Percentiles rank a stretch among this genome's conserved stretches.
phyloP scores from a whole-genome alignment of 2,888 invertebrate genomes.

The Catocala fraxini region DNA sequence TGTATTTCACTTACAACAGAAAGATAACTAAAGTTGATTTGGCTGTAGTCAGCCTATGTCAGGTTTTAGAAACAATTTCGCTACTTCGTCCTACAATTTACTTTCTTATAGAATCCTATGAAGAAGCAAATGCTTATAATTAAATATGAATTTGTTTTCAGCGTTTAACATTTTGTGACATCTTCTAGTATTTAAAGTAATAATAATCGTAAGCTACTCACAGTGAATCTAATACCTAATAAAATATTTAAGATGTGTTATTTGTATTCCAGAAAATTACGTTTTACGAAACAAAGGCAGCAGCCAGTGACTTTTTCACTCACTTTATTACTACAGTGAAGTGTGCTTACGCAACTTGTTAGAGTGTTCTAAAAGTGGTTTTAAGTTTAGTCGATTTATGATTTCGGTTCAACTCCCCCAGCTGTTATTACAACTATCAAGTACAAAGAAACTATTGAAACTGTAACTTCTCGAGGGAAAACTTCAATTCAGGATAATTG shows the following conservation, averaged over 20 bases:
- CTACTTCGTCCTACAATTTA: too few relatives aligned
- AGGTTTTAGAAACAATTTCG: too few relatives aligned
- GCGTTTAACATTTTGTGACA: too few relatives aligned
- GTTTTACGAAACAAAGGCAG: background rate
- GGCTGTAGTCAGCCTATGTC: too few relatives aligned
- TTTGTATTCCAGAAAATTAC: background rate
- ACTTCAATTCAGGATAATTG: slow-evolving; percentile 46
- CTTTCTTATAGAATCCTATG: too few relatives aligned
- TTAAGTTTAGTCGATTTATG: slow-evolving; percentile 43
- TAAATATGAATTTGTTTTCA: too few relatives aligned
- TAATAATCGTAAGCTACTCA: too few relatives aligned
- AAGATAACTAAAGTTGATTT: too few relatives aligned
- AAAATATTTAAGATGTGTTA: background rate
- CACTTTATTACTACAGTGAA: slow-evolving; percentile 1
- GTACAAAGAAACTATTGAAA: slow-evolving; percentile 46
- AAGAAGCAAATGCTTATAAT: too few relatives aligned
- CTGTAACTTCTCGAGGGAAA: slow-evolving; percentile 26
- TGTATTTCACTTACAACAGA: too few relatives aligned
- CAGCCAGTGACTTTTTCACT: background rate
- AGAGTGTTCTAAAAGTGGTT: slow-evolving; percentile 17
- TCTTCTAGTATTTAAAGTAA: too few relatives aligned
- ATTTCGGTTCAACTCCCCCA: slow-evolving; percentile 31
- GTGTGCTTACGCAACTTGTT: background rate
- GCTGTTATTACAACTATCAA: slow-evolving; percentile 51
- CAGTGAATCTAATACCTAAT: background rate